Conservation (phyloP, 2,888 invertebrate species). For the Furcula furcula region DNA sequence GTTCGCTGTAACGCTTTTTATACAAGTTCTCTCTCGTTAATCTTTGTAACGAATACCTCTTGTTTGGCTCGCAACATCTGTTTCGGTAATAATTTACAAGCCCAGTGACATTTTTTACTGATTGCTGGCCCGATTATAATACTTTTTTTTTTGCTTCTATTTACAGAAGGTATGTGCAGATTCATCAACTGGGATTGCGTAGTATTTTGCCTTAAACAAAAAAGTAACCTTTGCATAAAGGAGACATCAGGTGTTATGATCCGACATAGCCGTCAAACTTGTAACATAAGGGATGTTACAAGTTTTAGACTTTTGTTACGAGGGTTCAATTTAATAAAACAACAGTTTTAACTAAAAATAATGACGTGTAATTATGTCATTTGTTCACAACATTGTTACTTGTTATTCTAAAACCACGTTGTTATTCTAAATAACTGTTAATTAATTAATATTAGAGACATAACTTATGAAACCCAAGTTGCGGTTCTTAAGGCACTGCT, state of each 20-base stretch:
- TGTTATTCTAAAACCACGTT: neutral
- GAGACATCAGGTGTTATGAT: no score
- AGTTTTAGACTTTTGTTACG: no score
- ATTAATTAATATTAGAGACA: slow-evolving; percentile 19
- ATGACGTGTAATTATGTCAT: no score
- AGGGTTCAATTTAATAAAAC: no score
- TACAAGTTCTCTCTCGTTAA: slow-evolving; percentile 52
- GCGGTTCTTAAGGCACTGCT: slow-evolving; percentile 20
- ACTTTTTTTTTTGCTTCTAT: slow-evolving; percentile 16
- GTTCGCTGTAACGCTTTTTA: slow-evolving; percentile 44
- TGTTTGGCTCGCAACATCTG: slow-evolving; percentile 62
- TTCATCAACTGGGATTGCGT: no score
- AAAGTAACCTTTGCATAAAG: no score
- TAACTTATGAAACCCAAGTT: slow-evolving; percentile 17
- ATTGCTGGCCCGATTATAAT: slow-evolving; percentile 31
- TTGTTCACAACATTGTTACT: no score
- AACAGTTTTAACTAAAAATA: no score
- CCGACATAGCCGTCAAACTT: no score
- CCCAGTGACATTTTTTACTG: slow-evolving; percentile 45
- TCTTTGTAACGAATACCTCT: slow-evolving; percentile 57
- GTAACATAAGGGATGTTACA: no score
- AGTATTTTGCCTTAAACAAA: no score
- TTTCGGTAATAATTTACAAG: slow-evolving; percentile 62
- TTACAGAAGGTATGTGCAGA: no score
- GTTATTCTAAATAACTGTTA: slow-evolving; percentile 16